A percentile compares a stretch with the other conserved stretches of the same genome.
Conservation (phyloP, 1,140 invertebrate genomes). For the Doryteuthis pealeii region DNA sequence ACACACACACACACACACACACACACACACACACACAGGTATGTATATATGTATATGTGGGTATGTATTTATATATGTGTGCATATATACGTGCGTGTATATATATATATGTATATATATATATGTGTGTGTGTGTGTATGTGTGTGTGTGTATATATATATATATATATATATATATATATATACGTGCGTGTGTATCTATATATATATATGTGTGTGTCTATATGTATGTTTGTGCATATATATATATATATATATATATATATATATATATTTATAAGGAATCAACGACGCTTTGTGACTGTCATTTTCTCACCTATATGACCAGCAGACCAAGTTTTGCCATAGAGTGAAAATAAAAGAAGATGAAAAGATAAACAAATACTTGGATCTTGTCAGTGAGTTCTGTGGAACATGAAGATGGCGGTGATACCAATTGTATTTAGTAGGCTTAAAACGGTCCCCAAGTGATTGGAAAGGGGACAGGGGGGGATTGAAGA, state of each 20-base stretch:
- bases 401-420: too few species aligned
- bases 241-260: slow-evolving; percentile 3
- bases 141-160: background rate
- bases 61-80: background rate
- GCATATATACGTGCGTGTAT: background rate
- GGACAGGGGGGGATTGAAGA: too few species aligned
- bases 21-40: background rate
- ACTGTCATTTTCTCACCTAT: too few species aligned
- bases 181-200: background rate
- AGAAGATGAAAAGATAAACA: too few species aligned
- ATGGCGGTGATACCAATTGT: too few species aligned
- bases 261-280: background rate
- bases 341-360: too few species aligned
- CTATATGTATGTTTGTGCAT: background rate
- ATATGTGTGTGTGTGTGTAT: background rate
- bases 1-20: too few species aligned
- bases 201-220: background rate
- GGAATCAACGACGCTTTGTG: too few species aligned
- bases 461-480: too few species aligned
- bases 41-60: background rate
- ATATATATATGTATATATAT: slow-evolving; percentile 7
- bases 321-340: too few species aligned
- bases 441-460: too few species aligned
- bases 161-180: slow-evolving; percentile 6
- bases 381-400: too few species aligned